A percentile compares a stretch with the other conserved stretches of the same genome.
phyloP scores from a whole-genome alignment of 2,888 invertebrate species.

The Esperia sulphurella region DNA sequence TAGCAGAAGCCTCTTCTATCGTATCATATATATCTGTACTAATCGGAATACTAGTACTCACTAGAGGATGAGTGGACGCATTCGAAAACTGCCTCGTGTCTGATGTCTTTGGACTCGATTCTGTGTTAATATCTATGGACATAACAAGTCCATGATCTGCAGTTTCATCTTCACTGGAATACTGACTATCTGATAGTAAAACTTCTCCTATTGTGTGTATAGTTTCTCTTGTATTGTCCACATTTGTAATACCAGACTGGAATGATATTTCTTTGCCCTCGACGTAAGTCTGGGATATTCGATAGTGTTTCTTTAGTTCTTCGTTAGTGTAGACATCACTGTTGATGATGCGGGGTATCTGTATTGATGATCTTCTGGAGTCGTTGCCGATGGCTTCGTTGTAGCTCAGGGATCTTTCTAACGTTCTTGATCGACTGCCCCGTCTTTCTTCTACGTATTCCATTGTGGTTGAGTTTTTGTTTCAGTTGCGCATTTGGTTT shows the following conservation, averaged over 20 bases:
- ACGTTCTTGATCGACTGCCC: conserved; percentile 45
- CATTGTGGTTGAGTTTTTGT: conserved; percentile 4
- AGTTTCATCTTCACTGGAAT: conserved; percentile 61
- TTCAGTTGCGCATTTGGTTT: not conserved
- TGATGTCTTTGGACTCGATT: conserved; percentile 35
- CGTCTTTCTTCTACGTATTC: conserved; percentile 22
- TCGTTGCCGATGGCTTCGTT: conserved; percentile 66
- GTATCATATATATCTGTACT: conserved; percentile 28
- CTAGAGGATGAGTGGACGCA: conserved; percentile 44
- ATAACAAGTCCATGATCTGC: conserved; percentile 50
- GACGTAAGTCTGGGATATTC: conserved; percentile 67
- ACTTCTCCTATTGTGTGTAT: conserved; percentile 27
- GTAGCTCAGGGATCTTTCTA: conserved; percentile 67
- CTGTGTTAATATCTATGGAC: conserved; percentile 58
- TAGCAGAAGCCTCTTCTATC: conserved; percentile 45
- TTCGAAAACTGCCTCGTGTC: conserved; percentile 46
- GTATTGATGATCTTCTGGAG: conserved; percentile 58
- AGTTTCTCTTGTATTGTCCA: conserved; percentile 32
- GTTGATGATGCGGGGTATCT: conserved; percentile 58
- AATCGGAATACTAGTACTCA: conserved; percentile 33
- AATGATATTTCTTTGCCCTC: conserved; percentile 68
- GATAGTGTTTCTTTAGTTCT: conserved; percentile 62
- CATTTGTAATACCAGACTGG: conserved; percentile 34
- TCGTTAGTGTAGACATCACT: conserved; percentile 68
- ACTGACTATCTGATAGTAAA: conserved; percentile 38